Base-by-base conservation (phyloP, 2,888 invertebrate genomes). In the Argyra leucocephala region DNA sequence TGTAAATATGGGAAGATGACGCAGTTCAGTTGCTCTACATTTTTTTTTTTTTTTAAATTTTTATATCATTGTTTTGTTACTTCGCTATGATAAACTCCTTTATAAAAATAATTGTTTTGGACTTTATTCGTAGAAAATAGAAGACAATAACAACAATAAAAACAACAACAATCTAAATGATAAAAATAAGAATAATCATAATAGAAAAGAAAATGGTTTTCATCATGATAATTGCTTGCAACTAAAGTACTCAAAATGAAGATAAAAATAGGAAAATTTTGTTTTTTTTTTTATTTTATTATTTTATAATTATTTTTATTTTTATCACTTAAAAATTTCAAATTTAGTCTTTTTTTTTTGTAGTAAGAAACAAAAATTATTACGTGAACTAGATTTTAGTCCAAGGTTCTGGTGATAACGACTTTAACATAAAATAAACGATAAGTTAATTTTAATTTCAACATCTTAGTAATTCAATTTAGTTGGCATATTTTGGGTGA, bases 11-110 rank as follows among this genome's bases (percentile, higher is more conserved):
- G 5, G 15, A 48, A 48, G 15, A 48, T 48, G 48, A 48, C 48
- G 48, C 48, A 48, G 48, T 48, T 48, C 48, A n/a, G 48, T 48
- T 48, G 48, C 18, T 48, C 48, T 48, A 48, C 12, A 48, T 48
- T 18, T 10, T 31, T 31, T 31, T 31, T 12, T 10, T 12, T 48
- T 48, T 18, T 15, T 12, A 18, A 18, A 18, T n/a, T 48, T 5
- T 48, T 48, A n/a, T 37, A 15, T 37, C 12, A 37, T 37, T 48
- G 18, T 18, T 48, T 48, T n/a, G 3, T n/a, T 18, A 48, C 18
- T 48, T 48, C 31, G 31, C 31, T 10, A 31, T 31, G 31, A 31
- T 31, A n/a, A 7, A 31, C 31, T 31, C 31, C 31, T 31, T 31
- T 31, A 10, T 31, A 10, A 7, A n/a, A 31, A 31, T 31, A 31